These are phyloP conservation scores for Galaxias olidus DNA, from an alignment of 2,797 vertebrate species.

Conservation along the genomic window DNA sequence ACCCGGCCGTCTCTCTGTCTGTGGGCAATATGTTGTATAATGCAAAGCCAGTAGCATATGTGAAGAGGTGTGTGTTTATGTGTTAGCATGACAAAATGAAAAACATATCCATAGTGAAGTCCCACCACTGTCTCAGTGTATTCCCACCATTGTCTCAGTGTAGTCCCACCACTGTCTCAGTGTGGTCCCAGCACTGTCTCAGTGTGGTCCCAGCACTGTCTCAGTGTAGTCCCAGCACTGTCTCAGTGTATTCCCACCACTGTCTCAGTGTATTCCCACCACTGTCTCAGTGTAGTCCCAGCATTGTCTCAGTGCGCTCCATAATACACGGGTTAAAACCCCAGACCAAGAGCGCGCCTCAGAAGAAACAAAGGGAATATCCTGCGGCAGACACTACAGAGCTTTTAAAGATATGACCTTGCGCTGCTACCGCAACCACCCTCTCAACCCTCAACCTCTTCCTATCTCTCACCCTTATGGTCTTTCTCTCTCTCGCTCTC, in stretches of 20 bases:
- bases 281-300: constrained; percentile 13
- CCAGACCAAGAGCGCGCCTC: constrained; percentile 10
- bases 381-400: constrained; percentile 27
- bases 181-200: constrained; percentile 16
- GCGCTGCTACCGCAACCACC: constrained; percentile 18
- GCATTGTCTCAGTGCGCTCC: constrained; percentile 34
- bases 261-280: constrained; percentile 13
- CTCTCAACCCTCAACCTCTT: neutral
- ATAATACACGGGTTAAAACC: neutral
- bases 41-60: constrained; percentile 23
- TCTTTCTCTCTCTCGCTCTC: neutral
- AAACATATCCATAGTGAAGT: constrained; percentile 39
- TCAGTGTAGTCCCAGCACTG: constrained; percentile 3
- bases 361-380: constrained; percentile 22
- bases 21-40: too few relatives aligned
- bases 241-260: constrained; percentile 13
- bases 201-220: constrained; percentile 12
- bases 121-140: constrained; percentile 34
- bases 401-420: constrained; percentile 48
- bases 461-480: neutral
- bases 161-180: constrained; percentile 16
- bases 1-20: too few relatives aligned
- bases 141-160: constrained; percentile 20
- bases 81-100: constrained; percentile 64
- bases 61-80: constrained; percentile 20